phyloP scores from a whole-genome alignment of 2,113 vertebrate species.

The Callipepla californica region DNA sequence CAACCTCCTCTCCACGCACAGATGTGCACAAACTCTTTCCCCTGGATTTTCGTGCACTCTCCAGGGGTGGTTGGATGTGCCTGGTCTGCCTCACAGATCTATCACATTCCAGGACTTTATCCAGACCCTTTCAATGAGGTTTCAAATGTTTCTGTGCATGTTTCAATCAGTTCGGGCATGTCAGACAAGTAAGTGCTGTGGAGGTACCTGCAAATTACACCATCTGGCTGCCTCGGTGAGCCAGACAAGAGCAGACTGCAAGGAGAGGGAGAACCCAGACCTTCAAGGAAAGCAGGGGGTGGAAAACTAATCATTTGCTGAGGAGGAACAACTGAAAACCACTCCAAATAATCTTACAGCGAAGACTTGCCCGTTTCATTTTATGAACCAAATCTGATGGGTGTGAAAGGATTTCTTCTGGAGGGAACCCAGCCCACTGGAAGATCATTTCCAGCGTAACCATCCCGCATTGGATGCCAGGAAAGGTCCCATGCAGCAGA shows the following conservation, averaged over 20 bases:
- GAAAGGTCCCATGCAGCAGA: not conserved
- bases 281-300: not conserved
- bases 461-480: not conserved
- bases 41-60: slow-evolving; percentile 8
- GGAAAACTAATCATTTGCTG: slow-evolving; percentile 7
- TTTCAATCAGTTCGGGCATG: slow-evolving; percentile 71
- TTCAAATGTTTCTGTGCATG: slow-evolving; percentile 58
- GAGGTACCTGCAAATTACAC: slow-evolving; percentile 69
- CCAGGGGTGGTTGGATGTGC: not conserved
- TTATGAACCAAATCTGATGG: not conserved
- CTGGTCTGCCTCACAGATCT: slow-evolving; percentile 20
- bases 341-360: not conserved
- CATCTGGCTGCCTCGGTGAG: slow-evolving; percentile 67
- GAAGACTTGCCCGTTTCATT: not conserved
- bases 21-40: not conserved
- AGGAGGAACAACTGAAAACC: not conserved
- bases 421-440: not conserved
- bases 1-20: not conserved
- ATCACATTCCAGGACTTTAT: slow-evolving; percentile 60
- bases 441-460: not conserved
- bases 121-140: slow-evolving; percentile 47
- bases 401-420: not conserved
- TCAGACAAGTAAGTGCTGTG: slow-evolving; percentile 61
- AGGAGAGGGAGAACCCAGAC: slow-evolving; percentile 30
- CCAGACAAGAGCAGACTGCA: slow-evolving; percentile 45